These are phyloP conservation scores for Chunga burmeisteri DNA, from an alignment of 2,113 vertebrate genomes.

Conservation along the genomic window DNA sequence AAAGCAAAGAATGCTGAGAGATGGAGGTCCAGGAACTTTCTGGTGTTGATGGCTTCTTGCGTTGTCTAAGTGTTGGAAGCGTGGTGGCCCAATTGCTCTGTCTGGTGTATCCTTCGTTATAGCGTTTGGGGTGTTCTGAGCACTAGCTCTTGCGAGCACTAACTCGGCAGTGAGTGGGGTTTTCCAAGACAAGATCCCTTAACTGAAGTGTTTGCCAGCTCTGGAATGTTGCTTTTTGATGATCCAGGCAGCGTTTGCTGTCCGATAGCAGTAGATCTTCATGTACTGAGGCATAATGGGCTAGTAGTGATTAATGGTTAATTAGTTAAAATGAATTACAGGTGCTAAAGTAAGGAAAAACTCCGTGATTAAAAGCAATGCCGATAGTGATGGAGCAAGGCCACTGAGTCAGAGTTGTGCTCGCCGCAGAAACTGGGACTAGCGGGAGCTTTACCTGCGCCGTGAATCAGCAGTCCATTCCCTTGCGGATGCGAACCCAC, in stretches of 20 bases:
- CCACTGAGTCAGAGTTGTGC: accelerated
- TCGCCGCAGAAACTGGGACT: neutral
- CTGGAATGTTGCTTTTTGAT: no score
- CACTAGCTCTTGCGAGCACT: neutral
- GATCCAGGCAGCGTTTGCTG: neutral
- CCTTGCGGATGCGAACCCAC: no score
- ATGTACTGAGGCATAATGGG: neutral
- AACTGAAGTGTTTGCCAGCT: neutral
- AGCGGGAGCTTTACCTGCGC: no score
- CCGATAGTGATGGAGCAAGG: neutral
- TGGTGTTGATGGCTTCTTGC: neutral
- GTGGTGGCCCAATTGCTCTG: accelerated
- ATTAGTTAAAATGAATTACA: neutral
- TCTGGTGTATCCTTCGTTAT: neutral
- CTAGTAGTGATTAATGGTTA: no score
- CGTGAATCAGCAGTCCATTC: neutral
- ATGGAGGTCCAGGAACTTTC: neutral
- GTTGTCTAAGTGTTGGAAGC: neutral
- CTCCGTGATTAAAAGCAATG: neutral
- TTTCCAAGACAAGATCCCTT: neutral
- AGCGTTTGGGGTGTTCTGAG: accelerated
- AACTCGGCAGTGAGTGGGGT: no score
- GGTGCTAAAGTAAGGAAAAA: neutral
- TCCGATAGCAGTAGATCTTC: neutral
- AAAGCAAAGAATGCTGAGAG: neutral